Conservation (phyloP, 2,888 invertebrate genomes). For the Atethmia centrago region DNA sequence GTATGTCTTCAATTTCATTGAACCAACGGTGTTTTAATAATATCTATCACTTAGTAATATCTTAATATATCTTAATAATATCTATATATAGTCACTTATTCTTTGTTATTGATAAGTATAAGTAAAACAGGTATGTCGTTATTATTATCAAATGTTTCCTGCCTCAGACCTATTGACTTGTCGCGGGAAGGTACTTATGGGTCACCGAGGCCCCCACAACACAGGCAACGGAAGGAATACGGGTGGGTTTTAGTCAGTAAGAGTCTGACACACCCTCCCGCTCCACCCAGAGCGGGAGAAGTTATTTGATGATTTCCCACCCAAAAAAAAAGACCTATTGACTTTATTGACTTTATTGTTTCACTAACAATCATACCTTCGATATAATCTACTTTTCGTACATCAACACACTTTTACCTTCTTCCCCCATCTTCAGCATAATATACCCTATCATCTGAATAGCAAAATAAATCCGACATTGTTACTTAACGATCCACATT, state of each 20-base stretch:
- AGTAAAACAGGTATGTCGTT: background rate
- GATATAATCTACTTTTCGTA: background rate
- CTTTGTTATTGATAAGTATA: background rate
- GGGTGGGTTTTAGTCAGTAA: no score
- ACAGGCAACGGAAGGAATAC: no score
- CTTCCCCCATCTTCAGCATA: conserved; percentile 29
- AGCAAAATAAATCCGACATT: conserved; percentile 63
- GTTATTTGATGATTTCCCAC: no score
- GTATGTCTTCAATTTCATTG: background rate
- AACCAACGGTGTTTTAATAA: background rate
- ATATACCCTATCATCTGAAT: conserved; percentile 71
- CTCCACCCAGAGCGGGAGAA: no score
- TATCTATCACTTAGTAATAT: no score
- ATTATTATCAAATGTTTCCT: background rate
- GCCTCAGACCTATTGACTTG: background rate
- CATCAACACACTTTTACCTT: background rate
- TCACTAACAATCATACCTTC: background rate
- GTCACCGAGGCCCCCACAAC: no score
- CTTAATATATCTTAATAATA: background rate
- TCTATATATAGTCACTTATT: background rate
- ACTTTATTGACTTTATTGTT: background rate
- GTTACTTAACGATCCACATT: conserved; percentile 68
- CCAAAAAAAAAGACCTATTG: no score
- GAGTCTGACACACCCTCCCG: no score
- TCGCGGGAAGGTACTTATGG: no score